phyloP scores from a whole-genome alignment of 2,797 vertebrate species.

The Semotilus atromaculatus region DNA sequence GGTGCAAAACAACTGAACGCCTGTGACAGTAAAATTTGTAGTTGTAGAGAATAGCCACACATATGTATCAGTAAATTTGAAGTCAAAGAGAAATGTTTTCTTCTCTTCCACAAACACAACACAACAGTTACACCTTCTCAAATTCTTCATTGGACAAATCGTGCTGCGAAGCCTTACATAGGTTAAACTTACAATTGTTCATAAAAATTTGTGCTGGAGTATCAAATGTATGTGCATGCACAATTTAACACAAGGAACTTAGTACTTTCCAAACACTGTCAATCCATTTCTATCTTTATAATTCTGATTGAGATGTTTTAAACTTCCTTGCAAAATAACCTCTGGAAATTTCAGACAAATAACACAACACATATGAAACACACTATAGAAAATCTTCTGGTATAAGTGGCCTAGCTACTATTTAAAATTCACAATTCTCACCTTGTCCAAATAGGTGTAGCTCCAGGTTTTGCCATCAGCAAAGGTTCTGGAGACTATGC shows the following conservation, averaged over 20 bases:
- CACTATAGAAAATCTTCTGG: background rate
- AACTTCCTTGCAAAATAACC: background rate
- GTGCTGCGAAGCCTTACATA: background rate
- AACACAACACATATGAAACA: background rate
- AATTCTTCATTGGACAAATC: no score
- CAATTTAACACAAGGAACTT: background rate
- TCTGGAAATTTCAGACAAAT: background rate
- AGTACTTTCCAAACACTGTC: background rate
- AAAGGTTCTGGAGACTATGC: constrained; percentile 91
- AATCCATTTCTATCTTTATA: background rate
- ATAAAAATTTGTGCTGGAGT: background rate
- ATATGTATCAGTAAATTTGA: no score
- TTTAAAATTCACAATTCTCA: constrained; percentile 63
- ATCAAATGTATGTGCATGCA: background rate
- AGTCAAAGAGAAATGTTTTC: no score
- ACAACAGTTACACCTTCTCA: no score
- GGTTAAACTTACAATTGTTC: background rate
- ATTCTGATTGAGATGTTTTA: background rate
- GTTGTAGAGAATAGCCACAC: no score
- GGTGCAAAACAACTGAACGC: no score
- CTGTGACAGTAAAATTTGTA: no score
- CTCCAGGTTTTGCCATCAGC: constrained; percentile 97
- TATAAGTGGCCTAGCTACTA: background rate
- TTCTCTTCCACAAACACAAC: no score
- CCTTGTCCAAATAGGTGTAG: constrained; percentile 98